Percentiles rank a stretch among this genome's conserved stretches.
Conservation (phyloP, 2,797 vertebrate species). For the Betta splendens region DNA sequence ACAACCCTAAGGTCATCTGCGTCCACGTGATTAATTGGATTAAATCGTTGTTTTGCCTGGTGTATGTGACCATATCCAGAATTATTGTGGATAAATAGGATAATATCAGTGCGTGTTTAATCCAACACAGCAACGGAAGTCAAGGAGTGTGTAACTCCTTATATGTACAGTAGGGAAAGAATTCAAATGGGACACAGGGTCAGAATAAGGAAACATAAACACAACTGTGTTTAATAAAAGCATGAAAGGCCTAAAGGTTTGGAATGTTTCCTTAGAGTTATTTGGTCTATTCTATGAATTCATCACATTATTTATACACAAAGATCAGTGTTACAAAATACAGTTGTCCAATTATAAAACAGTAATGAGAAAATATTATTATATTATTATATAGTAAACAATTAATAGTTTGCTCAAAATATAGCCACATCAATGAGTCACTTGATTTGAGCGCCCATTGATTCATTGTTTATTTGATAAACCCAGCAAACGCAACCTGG, state of each 20-base stretch:
- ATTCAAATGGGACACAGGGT: neutral
- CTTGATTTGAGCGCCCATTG: no score
- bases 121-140: neutral
- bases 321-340: neutral
- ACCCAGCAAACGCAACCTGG: no score
- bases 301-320: neutral
- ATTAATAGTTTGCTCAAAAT: no score
- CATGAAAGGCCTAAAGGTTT: neutral
- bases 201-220: neutral
- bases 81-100: neutral
- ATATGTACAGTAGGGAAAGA: neutral
- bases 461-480: no score
- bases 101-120: neutral
- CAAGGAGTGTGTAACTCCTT: neutral
- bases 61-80: conserved; percentile 4
- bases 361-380: no score
- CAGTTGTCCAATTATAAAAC: neutral
- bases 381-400: no score
- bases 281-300: neutral
- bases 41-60: conserved; percentile 37
- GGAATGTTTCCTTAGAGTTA: neutral
- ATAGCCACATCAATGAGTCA: no score
- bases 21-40: conserved; percentile 61
- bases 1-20: conserved; percentile 43
- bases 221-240: neutral